Evolutionary conservation across 2,113 vertebrate species (phyloP).

Genomic region (Pagrus major): DNA sequence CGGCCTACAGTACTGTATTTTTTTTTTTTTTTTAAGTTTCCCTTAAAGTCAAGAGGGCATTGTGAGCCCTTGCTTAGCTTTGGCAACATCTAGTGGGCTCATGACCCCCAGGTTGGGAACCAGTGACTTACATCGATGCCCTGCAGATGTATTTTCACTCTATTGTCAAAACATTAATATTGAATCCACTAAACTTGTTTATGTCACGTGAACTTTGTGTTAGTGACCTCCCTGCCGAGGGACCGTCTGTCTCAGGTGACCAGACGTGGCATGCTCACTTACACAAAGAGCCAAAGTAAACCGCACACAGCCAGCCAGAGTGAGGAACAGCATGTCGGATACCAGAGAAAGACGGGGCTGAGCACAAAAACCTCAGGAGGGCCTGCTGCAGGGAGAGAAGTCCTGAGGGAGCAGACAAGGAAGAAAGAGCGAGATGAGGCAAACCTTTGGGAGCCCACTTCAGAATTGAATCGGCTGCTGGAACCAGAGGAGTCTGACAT

Average conservation of each 20-base stretch:
- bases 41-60: too few species aligned
- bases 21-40: too few species aligned
- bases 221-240: constrained; percentile 77
- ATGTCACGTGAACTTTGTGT: constrained; percentile 7
- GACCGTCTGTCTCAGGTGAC: constrained; percentile 83
- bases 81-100: too few species aligned
- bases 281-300: constrained; percentile 46
- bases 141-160: neutral
- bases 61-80: too few species aligned
- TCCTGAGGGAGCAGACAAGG: constrained; percentile 17
- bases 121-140: neutral
- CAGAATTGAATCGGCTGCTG: constrained; percentile 76
- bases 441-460: constrained; percentile 83
- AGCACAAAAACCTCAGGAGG: constrained; percentile 15
- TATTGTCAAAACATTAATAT: neutral
- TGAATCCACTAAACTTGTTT: neutral
- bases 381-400: constrained; percentile 21
- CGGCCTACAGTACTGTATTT: too few species aligned
- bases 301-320: constrained; percentile 20
- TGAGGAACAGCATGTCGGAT: neutral
- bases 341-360: constrained; percentile 6
- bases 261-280: constrained; percentile 77
- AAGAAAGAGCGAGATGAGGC: constrained; percentile 70
- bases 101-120: too few species aligned
- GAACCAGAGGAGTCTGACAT: constrained; percentile 11